Percentiles rank a stretch among this genome's conserved stretches.
Evolutionary conservation across 1,140 invertebrate genomes (phyloP).

Genomic region (Microplitis mediator): DNA sequence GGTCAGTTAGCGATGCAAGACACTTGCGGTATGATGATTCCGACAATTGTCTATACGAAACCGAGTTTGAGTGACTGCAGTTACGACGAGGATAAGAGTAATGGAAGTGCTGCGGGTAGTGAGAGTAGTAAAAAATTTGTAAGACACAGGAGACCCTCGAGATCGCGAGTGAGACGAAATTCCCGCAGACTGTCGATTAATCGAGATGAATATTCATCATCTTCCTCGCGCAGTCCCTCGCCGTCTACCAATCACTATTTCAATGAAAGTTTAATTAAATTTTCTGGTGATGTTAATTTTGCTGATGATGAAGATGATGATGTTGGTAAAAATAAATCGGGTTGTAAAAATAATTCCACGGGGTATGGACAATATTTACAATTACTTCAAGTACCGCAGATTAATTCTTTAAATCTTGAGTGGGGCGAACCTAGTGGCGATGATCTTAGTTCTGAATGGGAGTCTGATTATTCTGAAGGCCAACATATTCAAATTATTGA

Average conservation of each 20-base stretch:
- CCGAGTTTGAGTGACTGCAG: conserved; percentile 43
- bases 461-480: conserved; percentile 72
- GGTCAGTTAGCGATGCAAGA: conserved; percentile 44
- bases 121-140: conserved; percentile 22
- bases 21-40: conserved; percentile 46
- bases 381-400: conserved; percentile 73
- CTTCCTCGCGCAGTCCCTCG: conserved; percentile 50
- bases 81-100: conserved; percentile 20
- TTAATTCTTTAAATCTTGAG: conserved; percentile 65
- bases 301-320: not conserved
- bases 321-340: not conserved
- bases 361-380: conserved; percentile 83
- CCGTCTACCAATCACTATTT: conserved; percentile 33
- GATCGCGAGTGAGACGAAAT: conserved; percentile 44
- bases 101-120: conserved; percentile 28
- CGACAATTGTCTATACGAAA: conserved; percentile 49
- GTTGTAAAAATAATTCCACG: conserved; percentile 51
- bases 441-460: conserved; percentile 88
- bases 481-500: conserved; percentile 30
- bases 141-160: conserved; percentile 42
- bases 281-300: not conserved
- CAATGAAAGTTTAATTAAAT: not conserved
- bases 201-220: conserved; percentile 43
- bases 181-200: conserved; percentile 43
- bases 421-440: conserved; percentile 85